Conservation (phyloP, 2,797 vertebrate genomes). For the Urosaurus nigricauda region DNA sequence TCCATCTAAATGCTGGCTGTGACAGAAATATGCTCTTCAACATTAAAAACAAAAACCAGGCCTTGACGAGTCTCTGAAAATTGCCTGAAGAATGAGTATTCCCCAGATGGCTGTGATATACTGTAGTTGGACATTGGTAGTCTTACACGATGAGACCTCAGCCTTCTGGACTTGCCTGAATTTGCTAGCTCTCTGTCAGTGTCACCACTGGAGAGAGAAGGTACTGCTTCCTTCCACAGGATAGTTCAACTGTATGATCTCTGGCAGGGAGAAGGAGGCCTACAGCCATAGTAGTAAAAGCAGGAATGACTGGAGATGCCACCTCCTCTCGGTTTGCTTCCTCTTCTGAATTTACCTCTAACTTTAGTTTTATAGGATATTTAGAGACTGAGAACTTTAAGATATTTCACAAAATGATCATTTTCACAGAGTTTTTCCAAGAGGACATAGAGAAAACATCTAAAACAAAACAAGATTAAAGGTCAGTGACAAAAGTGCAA, state of each 20-base stretch:
- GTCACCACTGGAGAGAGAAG: no score
- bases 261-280: background rate
- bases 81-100: background rate
- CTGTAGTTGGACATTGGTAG: background rate
- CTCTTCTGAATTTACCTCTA: background rate
- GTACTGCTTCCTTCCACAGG: background rate
- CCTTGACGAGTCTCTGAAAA: no score
- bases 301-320: background rate
- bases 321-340: background rate
- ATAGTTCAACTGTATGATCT: background rate
- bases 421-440: no score
- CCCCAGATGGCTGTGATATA: background rate
- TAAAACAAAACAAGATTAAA: no score
- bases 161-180: background rate
- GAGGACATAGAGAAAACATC: no score
- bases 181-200: background rate
- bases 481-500: no score
- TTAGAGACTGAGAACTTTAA: background rate
- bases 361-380: background rate
- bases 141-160: background rate
- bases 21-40: no score
- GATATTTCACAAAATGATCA: no score
- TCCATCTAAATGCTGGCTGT: no score
- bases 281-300: background rate
- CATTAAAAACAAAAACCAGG: no score